Evolutionary conservation across 2,113 vertebrate genomes (phyloP), one percentile per base, ranked within the genome.

Genomic region (Neotoma lepida): DNA sequence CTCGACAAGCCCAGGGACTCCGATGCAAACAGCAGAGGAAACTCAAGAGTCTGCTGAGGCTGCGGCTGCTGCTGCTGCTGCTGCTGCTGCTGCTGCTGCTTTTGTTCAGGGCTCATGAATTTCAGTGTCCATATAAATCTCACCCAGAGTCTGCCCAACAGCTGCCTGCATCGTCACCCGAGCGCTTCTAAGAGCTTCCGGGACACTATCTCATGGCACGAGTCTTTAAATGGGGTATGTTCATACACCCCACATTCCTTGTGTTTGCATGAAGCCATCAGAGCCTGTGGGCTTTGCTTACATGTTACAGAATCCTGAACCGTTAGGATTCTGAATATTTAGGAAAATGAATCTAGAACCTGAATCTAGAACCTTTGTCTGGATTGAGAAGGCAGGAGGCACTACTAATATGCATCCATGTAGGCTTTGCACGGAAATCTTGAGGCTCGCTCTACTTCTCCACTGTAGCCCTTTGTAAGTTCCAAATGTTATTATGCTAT

Each of bases 41-140:
- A 73, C 39, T 17, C 56, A 66, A 89, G 86, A 70, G 66, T 58
- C 90, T 91, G 77, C 86, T n/a, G 1, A 26, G 2, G 26, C 26
- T 2, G 22, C 8, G 20, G 58, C 1, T 1, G 58, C 7, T 0
- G 56, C 56, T 7, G 56, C 20, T 24, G 56, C n/a, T n/a, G 54
- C 15, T 56, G 54, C 51, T 4, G 9, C 13, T n/a, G n/a, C n/a
- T n/a, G n/a, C 35, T 41, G 56, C 22, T 30, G 6, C 63, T 64
- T 54, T 44, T 54, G 33, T 39, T 30, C 73, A 9, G 70, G 54
- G 58, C 70, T 86, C 30, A 35, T 24, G 74, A 71, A 68, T 86
- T 84, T 81, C 49, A 49, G 64, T 12, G 3, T 74, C 17, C 9
- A 1, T 33, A 44, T 76, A 94, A 90, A n/a, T 39, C 58, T 77